Base-by-base conservation (phyloP, 2,888 invertebrate species). In the Megalurothrips usitatus region DNA sequence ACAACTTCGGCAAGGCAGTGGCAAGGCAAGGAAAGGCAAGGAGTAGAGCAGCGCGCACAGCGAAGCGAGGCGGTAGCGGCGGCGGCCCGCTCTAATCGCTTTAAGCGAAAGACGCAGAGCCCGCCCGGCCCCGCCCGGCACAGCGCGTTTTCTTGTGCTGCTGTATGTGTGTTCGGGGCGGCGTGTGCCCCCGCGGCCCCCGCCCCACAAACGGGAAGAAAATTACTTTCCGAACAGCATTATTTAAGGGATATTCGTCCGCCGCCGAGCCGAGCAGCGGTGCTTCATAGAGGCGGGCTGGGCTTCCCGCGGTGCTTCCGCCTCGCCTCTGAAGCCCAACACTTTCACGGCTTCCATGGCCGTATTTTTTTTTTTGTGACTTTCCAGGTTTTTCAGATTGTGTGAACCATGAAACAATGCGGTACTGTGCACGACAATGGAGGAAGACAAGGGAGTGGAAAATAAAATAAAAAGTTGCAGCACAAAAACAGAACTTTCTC, bases 211-310 rank as follows among this genome's bases (percentile, higher is more conserved):
- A 23, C 68, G 68, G 68, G 12, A 58, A 14, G 23, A 75, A 75
- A 75, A 75, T 75, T 75, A 75, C 68, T 75, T 75, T 23, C 68
- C 68, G 68, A 75, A 75, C 68, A 75, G 68, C 68, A 75, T 75
- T 23, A 75, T 75, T 75, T 75, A 75, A 68, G n/a, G n/a, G n/a
- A 68, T 68, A 68, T 68, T 68, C 26, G 26, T 68, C 68, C 9
- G 68, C 52, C 52, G 19, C 19, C 52, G 12, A 6, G 12, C 14
- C n/a, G n/a, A 19, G 10, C 52, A 52, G n/a, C n/a, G n/a, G n/a
- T n/a, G n/a, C 52, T 9, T 52, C 52, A 52, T 19, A 12, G 52
- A 12, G 52, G 52, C 12, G 52, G 14, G 19, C 52, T 6, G 34
- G 12, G 52, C 52, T 49, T 12, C 49, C 10, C 12, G 49, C 49